phyloP scores from a whole-genome alignment of 2,113 vertebrate genomes.

The Pandion haliaetus region DNA sequence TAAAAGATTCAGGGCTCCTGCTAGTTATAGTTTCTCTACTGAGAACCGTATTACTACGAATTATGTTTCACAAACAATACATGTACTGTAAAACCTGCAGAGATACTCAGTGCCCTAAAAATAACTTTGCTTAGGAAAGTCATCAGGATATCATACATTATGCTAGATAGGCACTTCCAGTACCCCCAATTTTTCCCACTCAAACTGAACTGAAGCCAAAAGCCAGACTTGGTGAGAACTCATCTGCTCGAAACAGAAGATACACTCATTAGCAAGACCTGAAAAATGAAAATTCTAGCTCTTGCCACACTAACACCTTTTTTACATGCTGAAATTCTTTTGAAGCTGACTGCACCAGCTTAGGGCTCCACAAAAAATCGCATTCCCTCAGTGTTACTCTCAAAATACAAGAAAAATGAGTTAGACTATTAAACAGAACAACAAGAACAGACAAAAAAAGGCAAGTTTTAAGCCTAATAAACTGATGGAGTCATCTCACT shows the following conservation, averaged over 20 bases:
- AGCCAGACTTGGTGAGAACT: neutral
- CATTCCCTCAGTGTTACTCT: too few species aligned
- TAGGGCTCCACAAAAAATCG: neutral
- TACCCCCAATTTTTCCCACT: neutral
- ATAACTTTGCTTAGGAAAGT: neutral
- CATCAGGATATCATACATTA: neutral
- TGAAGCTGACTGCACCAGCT: neutral
- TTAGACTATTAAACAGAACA: neutral
- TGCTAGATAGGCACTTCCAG: neutral
- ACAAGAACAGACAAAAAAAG: neutral
- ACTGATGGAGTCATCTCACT: neutral
- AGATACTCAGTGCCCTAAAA: neutral
- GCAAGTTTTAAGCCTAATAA: neutral
- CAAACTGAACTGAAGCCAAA: neutral
- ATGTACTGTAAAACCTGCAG: neutral
- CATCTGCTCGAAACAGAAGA: neutral
- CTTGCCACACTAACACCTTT: neutral
- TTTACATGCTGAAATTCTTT: neutral
- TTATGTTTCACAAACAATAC: neutral
- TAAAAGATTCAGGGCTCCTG: neutral
- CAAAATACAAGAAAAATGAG: neutral
- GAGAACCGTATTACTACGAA: neutral
- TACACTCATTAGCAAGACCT: neutral
- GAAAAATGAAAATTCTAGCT: neutral
- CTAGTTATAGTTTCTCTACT: neutral